Percentiles rank a stretch among this genome's conserved stretches.
phyloP scores from a whole-genome alignment of 2,797 vertebrate species.

The Myotis daubentonii region DNA sequence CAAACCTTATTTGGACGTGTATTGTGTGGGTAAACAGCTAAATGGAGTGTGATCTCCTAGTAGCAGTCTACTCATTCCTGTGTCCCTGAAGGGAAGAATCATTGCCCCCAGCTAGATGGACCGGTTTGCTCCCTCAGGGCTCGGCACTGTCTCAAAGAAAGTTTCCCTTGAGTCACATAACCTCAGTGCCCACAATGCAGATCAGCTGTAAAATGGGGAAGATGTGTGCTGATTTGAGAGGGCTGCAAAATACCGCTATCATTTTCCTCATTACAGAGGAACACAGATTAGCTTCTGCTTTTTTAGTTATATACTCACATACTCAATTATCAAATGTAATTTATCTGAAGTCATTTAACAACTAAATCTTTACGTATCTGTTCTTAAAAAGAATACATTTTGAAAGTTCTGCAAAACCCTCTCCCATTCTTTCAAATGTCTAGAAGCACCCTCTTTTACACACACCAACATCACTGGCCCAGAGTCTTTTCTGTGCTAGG shows the following conservation, averaged over 20 bases:
- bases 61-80: background rate
- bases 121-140: background rate
- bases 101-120: background rate
- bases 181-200: background rate
- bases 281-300: slow-evolving; percentile 59
- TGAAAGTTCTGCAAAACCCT: slow-evolving; percentile 60
- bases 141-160: background rate
- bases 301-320: slow-evolving; percentile 44
- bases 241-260: background rate
- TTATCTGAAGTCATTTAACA: slow-evolving; percentile 67
- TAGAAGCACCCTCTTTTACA: slow-evolving; percentile 81
- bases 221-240: background rate
- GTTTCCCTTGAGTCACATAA: background rate
- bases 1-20: background rate
- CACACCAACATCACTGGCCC: slow-evolving; percentile 79
- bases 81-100: background rate
- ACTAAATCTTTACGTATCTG: slow-evolving; percentile 74
- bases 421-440: slow-evolving; percentile 69
- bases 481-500: slow-evolving; percentile 83
- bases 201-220: background rate
- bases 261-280: slow-evolving; percentile 17
- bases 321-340: slow-evolving; percentile 68
- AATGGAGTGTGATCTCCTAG: background rate
- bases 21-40: background rate
- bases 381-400: slow-evolving; percentile 72